Evolutionary conservation across 2,797 vertebrate species (phyloP), one percentile per base, ranked within the genome.

Genomic region (Sebastes hopkinsi): DNA sequence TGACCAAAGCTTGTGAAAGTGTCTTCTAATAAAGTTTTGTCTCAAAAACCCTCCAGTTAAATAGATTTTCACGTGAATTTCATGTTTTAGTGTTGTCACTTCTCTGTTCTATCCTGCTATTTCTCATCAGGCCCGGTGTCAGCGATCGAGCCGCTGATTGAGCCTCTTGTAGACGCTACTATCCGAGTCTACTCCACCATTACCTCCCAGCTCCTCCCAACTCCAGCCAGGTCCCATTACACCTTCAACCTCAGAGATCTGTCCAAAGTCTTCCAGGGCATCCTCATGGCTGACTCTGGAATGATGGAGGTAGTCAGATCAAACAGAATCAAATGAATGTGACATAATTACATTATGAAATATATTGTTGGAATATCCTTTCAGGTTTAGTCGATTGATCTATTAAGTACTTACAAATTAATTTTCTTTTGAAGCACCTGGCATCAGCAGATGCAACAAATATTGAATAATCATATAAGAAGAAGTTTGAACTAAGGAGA

Each of bases 201-300:
- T 90, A 97, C 94, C 52, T 97, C 96, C 66, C 96, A 97, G 90
- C 95, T 99, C 72, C 95, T 99, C 77, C 98, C 98, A 42, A 98
- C 97, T n/a, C 97, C 98, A 67, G 94, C 97, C 61, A 99, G 98
- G 91, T 98, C 96, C 0, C 98, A 98, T 91, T 99, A 99, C 77
- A 97, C 97, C 13, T 99, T 99, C 92, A 99, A 98, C 89, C 93
- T 99, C 72, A 96, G 97, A 79, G 97, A 99, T 90, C 95, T 99
- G 60, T 98, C 97, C 83, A 98, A 97, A 81, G 97, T 99, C 88
- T 99, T 99, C 94, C 98, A 99, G 90, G 98, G 97, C 34, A 96
- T 99, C 79, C 96, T 98, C 60, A 97, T 99, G 97, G 97, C 96
- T 5, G 94, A 99, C 29, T 92, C 96, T 3, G 77, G 80, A 86